phyloP scores from a whole-genome alignment of 1,140 invertebrate genomes.

The Caenorhabditis elegans region DNA sequence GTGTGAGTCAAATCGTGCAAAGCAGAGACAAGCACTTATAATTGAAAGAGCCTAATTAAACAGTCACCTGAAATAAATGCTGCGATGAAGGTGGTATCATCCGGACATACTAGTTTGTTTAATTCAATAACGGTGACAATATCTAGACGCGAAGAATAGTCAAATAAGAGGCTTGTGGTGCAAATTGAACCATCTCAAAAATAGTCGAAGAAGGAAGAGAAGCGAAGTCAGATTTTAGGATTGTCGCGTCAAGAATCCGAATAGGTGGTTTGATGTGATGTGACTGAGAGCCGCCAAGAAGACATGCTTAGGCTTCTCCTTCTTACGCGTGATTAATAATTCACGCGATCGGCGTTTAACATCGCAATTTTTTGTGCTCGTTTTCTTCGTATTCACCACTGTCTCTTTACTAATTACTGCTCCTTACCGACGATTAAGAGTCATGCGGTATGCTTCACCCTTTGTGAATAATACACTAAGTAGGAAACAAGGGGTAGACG shows the following conservation, averaged over 20 bases:
- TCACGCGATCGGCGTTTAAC: conserved; percentile 23
- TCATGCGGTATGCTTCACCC: background rate
- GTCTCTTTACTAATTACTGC: conserved; percentile 5
- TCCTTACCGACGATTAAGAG: conserved; percentile 27
- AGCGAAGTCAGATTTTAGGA: background rate
- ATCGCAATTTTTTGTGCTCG: background rate
- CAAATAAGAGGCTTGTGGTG: no score
- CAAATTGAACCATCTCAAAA: no score
- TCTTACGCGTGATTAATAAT: conserved; percentile 33
- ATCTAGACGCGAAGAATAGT: no score
- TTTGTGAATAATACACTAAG: conserved; percentile 10
- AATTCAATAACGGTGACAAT: no score
- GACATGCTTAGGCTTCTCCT: background rate
- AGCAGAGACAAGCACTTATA: no score
- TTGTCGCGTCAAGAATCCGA: background rate
- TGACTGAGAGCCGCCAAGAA: background rate
- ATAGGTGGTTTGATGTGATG: conserved; percentile 10
- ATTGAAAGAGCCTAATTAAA: no score
- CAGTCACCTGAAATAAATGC: background rate
- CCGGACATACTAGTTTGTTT: conserved; percentile 8
- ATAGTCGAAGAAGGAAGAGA: background rate
- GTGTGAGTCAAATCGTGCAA: no score
- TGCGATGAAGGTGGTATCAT: conserved; percentile 22
- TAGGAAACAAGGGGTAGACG: background rate
- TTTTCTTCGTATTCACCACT: background rate